These are phyloP conservation scores for Nicator chloris DNA, from an alignment of 2,113 vertebrate species.

Conservation along the genomic window DNA sequence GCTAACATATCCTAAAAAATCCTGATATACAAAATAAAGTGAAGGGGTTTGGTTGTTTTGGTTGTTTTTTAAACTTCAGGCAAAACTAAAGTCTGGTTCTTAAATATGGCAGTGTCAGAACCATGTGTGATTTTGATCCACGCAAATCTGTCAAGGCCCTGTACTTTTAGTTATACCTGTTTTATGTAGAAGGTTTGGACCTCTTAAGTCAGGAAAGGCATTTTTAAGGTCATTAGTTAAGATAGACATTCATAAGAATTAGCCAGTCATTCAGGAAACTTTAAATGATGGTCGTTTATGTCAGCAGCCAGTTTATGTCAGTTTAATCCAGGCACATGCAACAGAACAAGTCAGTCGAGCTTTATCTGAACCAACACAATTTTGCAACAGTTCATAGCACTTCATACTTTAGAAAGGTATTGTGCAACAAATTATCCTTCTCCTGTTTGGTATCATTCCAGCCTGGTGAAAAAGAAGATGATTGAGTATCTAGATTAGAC, in stretches of 20 bases:
- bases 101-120: neutral
- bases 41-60: neutral
- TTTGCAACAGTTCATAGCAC: conserved; percentile 44
- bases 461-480: conserved; percentile 31
- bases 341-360: conserved; percentile 48
- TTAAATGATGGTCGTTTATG: conserved; percentile 4
- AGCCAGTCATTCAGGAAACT: conserved; percentile 2
- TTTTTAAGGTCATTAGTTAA: neutral
- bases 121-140: fast-evolving
- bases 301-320: neutral
- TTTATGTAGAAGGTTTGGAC: neutral
- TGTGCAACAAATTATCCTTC: conserved; percentile 39
- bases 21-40: neutral
- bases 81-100: neutral
- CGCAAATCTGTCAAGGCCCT: neutral
- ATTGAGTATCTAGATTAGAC: neutral
- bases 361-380: conserved; percentile 44
- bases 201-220: neutral
- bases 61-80: neutral
- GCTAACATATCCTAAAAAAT: neutral
- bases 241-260: neutral
- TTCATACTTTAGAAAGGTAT: conserved; percentile 20
- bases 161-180: neutral
- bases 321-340: neutral
- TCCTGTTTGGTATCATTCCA: conserved; percentile 49